Evolutionary conservation across 2,797 vertebrate genomes (phyloP).

Genomic region (Linurgus olivaceus): DNA sequence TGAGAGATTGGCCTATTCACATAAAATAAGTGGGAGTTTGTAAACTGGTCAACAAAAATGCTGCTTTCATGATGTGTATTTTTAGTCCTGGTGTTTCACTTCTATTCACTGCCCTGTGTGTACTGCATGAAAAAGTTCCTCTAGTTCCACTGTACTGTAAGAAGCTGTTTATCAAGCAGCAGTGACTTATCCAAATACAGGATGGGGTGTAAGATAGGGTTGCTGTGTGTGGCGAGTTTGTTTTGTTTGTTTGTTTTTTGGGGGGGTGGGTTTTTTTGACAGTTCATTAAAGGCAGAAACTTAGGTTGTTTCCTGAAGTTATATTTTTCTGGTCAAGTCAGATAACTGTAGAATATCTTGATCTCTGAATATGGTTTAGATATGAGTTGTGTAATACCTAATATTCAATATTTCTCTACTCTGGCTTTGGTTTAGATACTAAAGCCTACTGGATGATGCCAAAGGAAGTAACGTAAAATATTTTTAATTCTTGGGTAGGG

Average conservation of each 20-base stretch:
- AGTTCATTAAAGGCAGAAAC: not conserved
- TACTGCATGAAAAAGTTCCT: not conserved
- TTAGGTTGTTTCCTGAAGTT: not conserved
- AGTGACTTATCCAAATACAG: not conserved
- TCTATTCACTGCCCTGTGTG: rapidly evolving
- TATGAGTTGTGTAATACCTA: not conserved
- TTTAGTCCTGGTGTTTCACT: not conserved
- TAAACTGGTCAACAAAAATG: not conserved
- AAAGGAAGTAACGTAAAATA: not conserved
- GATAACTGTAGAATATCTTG: not conserved
- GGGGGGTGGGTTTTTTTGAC: not conserved
- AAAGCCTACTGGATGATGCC: not conserved
- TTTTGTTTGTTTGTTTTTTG: no score
- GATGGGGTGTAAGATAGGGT: not conserved
- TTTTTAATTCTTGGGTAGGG: not conserved
- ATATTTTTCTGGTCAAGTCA: not conserved
- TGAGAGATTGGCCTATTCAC: not conserved
- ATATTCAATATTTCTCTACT: not conserved
- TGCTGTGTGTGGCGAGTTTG: not conserved
- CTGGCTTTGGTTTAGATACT: not conserved
- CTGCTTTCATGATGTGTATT: not conserved
- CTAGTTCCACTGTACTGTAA: not conserved
- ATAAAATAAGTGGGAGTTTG: not conserved
- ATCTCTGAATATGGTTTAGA: not conserved
- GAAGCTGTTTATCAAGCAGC: not conserved